Evolutionary conservation across 2,888 invertebrate genomes (phyloP).

Genomic region (Enoplolaimus lenunculus): DNA sequence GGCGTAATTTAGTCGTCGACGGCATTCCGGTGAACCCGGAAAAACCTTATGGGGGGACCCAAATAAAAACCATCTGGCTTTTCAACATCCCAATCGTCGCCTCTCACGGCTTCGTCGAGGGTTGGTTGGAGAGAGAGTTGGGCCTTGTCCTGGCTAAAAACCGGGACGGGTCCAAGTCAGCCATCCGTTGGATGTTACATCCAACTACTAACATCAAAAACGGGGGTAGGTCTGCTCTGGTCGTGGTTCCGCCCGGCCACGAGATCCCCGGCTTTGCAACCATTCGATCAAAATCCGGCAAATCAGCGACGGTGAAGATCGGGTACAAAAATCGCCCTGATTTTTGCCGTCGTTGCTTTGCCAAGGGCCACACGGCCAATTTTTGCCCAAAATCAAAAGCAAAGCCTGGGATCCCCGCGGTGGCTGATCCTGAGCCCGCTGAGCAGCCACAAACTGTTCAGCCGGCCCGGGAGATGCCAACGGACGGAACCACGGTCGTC

Average conservation of each 20-base stretch:
- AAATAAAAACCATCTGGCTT: background rate
- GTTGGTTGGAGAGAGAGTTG: background rate
- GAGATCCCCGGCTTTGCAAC: conserved; percentile 4
- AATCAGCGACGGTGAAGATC: background rate
- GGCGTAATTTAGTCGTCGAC: background rate
- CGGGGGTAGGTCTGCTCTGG: conserved; percentile 15
- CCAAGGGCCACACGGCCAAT: conserved; percentile 6
- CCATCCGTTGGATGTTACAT: background rate
- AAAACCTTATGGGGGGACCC: background rate
- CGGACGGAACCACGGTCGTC: background rate
- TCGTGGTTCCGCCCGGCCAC: background rate
- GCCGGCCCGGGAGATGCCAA: background rate
- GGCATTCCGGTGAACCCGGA: background rate
- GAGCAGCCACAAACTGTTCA: too few relatives aligned
- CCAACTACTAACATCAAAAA: conserved; percentile 3
- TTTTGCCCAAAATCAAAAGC: background rate
- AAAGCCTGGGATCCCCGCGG: background rate
- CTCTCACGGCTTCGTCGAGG: background rate
- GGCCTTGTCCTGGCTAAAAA: background rate
- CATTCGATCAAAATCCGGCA: background rate
- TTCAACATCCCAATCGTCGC: background rate
- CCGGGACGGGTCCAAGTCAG: background rate
- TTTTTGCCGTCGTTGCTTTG: background rate
- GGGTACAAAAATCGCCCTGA: background rate
- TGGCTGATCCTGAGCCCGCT: background rate